Evolutionary conservation across 1,140 invertebrate species (phyloP).

Genomic region (Trissolcus basalis): DNA sequence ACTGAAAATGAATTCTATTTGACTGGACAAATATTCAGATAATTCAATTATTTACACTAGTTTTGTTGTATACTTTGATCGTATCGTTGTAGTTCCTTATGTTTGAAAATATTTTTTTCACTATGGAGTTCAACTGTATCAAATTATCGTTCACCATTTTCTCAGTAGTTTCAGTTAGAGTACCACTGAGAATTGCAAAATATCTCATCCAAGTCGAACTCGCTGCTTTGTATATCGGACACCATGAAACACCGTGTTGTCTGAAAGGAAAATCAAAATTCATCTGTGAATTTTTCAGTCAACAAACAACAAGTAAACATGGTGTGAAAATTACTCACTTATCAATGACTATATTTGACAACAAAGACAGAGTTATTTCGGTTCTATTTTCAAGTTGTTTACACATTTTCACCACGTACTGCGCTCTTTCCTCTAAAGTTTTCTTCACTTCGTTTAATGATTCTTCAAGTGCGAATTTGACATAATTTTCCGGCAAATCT

Average conservation of each 20-base stretch:
- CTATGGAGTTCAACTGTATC: constrained; percentile 60
- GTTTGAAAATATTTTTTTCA: too few species aligned
- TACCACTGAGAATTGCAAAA: constrained; percentile 77
- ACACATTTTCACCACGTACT: constrained; percentile 22
- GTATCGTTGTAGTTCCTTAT: too few species aligned
- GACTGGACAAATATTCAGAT: not conserved
- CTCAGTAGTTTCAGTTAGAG: constrained; percentile 55
- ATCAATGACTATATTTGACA: constrained; percentile 65
- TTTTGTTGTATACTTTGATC: constrained; percentile 60
- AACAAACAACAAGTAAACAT: constrained; percentile 3
- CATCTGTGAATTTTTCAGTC: too few species aligned
- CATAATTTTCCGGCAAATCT: too few species aligned
- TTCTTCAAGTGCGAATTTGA: too few species aligned
- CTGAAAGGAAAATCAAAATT: constrained; percentile 65
- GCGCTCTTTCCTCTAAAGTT: constrained; percentile 19
- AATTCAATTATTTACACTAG: constrained; percentile 2
- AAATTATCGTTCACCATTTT: constrained; percentile 40
- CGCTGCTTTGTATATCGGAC: constrained; percentile 78
- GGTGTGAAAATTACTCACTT: constrained; percentile 51
- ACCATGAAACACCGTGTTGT: constrained; percentile 75
- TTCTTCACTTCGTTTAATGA: constrained; percentile 1
- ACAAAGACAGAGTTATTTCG: constrained; percentile 25
- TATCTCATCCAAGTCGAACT: constrained; percentile 78
- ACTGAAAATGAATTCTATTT: not conserved
- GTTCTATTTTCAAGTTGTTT: constrained; percentile 21